phyloP scores from a whole-genome alignment of 2,797 vertebrate genomes.

The Fringilla coelebs region DNA sequence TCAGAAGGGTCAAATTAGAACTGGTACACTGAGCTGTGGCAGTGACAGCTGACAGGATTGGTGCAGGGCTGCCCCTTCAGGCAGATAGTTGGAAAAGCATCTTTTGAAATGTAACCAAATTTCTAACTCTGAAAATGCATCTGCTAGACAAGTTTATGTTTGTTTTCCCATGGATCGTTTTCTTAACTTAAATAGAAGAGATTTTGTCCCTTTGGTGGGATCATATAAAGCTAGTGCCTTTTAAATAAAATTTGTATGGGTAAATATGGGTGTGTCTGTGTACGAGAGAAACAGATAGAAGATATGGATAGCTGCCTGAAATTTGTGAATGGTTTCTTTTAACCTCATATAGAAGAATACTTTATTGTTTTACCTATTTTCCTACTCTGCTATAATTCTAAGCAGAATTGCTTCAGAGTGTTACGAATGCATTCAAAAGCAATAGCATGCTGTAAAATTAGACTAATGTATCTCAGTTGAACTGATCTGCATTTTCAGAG shows the following conservation, averaged over 20 bases:
- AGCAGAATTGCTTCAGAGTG: not conserved
- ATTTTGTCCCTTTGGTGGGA: not conserved
- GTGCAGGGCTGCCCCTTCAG: not conserved
- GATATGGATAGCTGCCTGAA: not conserved
- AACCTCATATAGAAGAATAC: not conserved
- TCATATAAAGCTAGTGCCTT: not conserved
- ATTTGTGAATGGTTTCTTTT: not conserved
- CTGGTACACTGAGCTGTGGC: not conserved
- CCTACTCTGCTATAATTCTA: not conserved
- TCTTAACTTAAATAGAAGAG: not conserved
- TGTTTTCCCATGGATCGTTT: not conserved
- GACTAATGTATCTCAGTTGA: not conserved
- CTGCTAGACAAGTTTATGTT: conserved; percentile 6
- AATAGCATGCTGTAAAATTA: not conserved
- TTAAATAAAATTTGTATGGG: not conserved
- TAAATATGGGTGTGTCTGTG: rapidly evolving
- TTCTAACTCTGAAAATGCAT: not conserved
- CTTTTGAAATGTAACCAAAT: conserved; percentile 29
- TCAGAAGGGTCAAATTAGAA: conserved; percentile 27
- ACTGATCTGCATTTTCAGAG: not conserved
- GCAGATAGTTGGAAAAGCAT: not conserved
- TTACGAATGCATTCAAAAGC: not conserved
- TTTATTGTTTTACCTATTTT: not conserved
- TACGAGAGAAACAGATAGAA: not conserved
- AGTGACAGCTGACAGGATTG: not conserved